Percentiles rank a stretch among this genome's conserved stretches.
phyloP scores from a whole-genome alignment of 1,140 invertebrate genomes.

The Cephus cinctus region DNA sequence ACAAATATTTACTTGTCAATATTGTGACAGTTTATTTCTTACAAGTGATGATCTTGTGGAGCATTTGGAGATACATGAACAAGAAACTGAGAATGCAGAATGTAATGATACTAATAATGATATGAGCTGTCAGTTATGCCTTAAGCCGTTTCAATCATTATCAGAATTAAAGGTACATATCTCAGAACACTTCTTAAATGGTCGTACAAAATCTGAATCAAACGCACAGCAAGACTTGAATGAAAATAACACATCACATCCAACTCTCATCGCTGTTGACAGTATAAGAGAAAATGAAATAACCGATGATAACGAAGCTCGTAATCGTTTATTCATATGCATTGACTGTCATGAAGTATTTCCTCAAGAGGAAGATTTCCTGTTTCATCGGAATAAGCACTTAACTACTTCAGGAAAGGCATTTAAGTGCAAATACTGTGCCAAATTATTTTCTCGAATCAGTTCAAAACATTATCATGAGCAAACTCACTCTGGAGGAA shows the following conservation, averaged over 20 bases:
- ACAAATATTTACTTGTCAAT: background rate
- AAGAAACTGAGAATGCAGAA: conserved; percentile 12
- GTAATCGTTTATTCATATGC: no score
- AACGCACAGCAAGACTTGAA: background rate
- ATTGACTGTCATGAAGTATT: conserved; percentile 4
- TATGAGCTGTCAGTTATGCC: conserved; percentile 25
- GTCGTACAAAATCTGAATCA: background rate
- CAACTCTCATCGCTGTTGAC: background rate
- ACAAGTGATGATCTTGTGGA: background rate
- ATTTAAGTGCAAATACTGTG: conserved; percentile 15
- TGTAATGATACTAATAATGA: background rate
- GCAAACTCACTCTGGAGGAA: conserved; percentile 1
- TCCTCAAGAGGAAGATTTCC: conserved; percentile 4
- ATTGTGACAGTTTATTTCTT: conserved; percentile 1
- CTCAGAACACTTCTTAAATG: conserved; percentile 15
- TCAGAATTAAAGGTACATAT: conserved; percentile 23
- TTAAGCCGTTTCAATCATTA: conserved; percentile 15
- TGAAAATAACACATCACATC: background rate
- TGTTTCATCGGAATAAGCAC: background rate
- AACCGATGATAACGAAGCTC: background rate
- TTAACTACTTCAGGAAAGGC: no score
- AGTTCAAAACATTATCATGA: conserved; percentile 8
- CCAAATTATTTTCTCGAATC: conserved; percentile 11
- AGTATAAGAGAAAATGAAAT: background rate
- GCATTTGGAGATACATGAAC: conserved; percentile 2